Evolutionary conservation across 2,888 invertebrate species (phyloP).

Genomic region (Periphyllus acericola): DNA sequence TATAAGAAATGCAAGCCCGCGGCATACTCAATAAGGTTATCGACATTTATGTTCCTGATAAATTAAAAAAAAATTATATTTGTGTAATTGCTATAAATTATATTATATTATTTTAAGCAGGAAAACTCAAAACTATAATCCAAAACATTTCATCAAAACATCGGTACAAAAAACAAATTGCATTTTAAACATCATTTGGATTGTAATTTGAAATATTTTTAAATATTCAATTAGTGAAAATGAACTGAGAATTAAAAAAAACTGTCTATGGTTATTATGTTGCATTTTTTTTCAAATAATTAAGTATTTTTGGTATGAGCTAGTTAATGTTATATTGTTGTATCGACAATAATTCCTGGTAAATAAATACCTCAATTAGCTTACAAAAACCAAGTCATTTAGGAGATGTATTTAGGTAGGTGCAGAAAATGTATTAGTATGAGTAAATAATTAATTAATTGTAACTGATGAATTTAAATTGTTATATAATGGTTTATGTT

Average conservation of each 20-base stretch:
- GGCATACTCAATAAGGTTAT: neutral
- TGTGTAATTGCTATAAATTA: neutral
- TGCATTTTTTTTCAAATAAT: neutral
- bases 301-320: neutral
- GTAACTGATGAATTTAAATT: neutral
- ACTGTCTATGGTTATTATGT: neutral
- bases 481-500: neutral
- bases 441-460: neutral
- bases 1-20: neutral
- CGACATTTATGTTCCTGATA: neutral
- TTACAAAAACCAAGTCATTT: neutral
- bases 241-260: neutral
- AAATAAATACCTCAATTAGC: neutral
- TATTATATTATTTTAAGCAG: neutral
- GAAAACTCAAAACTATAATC: neutral
- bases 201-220: no score
- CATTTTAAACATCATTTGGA: no score
- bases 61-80: constrained; percentile 13
- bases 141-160: neutral
- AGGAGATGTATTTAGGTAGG: neutral
- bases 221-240: no score
- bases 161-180: neutral
- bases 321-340: neutral
- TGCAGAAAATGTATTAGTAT: neutral
- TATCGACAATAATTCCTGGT: neutral